Evolutionary conservation across 2,113 vertebrate genomes (phyloP).

Genomic region (Crotalus viridis): DNA sequence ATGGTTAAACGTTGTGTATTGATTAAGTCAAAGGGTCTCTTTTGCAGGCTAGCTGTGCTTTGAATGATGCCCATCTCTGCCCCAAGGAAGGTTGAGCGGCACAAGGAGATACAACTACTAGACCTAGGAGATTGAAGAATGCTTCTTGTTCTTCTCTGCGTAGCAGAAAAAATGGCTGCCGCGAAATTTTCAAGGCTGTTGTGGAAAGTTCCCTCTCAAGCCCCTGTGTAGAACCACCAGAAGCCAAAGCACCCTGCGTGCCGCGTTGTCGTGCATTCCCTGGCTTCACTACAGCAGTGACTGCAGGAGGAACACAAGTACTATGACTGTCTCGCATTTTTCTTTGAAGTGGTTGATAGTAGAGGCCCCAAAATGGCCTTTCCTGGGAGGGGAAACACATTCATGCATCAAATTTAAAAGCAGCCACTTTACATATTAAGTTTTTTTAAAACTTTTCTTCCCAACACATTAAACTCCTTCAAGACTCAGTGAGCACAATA

Average conservation of each 20-base stretch:
- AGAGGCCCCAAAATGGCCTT: constrained; percentile 7
- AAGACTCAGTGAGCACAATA: background rate
- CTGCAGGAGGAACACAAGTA: constrained; percentile 9
- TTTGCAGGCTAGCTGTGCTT: background rate
- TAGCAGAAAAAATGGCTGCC: background rate
- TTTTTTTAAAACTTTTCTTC: background rate
- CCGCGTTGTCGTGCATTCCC: background rate
- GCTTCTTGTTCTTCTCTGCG: constrained; percentile 43
- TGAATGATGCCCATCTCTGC: background rate
- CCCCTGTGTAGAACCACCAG: constrained; percentile 1
- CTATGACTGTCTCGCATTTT: constrained; percentile 41
- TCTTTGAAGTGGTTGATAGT: no score
- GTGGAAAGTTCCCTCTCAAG: constrained; percentile 37
- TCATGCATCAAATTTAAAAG: background rate
- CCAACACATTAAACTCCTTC: background rate
- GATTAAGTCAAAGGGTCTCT: background rate
- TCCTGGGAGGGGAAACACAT: background rate
- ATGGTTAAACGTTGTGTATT: background rate
- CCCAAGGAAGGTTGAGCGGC: background rate
- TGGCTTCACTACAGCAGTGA: constrained; percentile 39
- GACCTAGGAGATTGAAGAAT: constrained; percentile 66
- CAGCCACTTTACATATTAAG: background rate
- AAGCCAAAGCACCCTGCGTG: constrained; percentile 29
- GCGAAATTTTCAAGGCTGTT: background rate
- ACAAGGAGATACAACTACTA: background rate